Evolutionary conservation across 2,113 vertebrate species (phyloP), one percentile per base, ranked within the genome.

Genomic region (Corythoichthys intestinalis): DNA sequence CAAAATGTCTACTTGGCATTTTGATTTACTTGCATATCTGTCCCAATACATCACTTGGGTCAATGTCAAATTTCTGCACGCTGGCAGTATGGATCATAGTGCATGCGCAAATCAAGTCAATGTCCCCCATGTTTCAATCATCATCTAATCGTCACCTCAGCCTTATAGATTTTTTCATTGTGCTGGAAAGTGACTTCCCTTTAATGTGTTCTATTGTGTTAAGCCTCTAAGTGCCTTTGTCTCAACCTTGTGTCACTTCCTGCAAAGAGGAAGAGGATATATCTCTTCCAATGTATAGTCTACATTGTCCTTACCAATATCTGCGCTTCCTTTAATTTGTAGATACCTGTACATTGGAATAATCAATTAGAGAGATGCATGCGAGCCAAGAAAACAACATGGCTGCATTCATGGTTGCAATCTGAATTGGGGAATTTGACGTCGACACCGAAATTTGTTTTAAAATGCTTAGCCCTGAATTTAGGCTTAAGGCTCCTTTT

Each of bases 201-300:
- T 57, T 38, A 78, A 81, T 72, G 37, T 58, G 39, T 74, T 39
- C 52, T 63, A 73, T 75, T 63, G 69, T 66, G 75, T 74, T 71
- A 75, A 79, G 68, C 70, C 65, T 59, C 41, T 76, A 79, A 84
- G 71, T 83, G 84, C 81, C 82, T 89, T 89, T 87, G 76, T 73
- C 52, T 69, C 78, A 70, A 75, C 80, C 85, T 87, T 83, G 72
- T 76, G 72, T 79, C 47, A 59, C 66, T 50, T 57, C 47, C 38
- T 54, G 58, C 66, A 46, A 49, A 4, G n/a, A 69, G 81, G 71
- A 84, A 85, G 79, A 79, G 73, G 39, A 44, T 62, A 74, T 69
- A 74, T 44, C 63, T 76, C 73, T 79, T 69, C 69, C 79, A 66
- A 60, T 63, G 20, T 28, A 28, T 28, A 28, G 20, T 67, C 73